Conservation (phyloP, 2,113 vertebrate genomes). For the Myotis yumanensis region DNA sequence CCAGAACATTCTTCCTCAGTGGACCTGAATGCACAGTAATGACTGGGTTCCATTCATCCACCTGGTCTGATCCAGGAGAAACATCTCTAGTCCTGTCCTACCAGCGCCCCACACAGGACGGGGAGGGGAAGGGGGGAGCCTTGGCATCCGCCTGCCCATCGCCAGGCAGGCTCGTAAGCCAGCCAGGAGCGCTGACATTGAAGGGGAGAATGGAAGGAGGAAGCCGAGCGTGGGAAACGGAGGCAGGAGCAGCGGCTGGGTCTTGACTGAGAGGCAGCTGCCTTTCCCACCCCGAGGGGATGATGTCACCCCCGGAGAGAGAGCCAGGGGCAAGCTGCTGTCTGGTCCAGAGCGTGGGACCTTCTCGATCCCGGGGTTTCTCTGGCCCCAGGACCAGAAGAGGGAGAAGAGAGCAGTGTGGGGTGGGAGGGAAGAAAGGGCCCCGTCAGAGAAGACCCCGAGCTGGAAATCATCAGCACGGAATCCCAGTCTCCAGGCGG, state of each 20-base stretch:
- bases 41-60: background rate
- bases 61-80: background rate
- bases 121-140: background rate
- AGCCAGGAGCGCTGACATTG: background rate
- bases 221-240: background rate
- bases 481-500: background rate
- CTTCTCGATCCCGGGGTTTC: conserved; percentile 53
- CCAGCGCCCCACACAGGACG: background rate
- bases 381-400: background rate
- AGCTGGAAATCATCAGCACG: background rate
- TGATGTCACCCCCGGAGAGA: conserved; percentile 63
- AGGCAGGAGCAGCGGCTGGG: background rate
- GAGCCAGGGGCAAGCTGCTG: conserved; percentile 37
- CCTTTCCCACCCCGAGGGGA: conserved; percentile 38
- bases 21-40: background rate
- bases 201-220: background rate
- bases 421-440: background rate
- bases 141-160: background rate
- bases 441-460: background rate
- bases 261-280: background rate
- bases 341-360: conserved; percentile 65
- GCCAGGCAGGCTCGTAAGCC: background rate
- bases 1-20: background rate
- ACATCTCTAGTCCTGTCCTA: background rate
- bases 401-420: background rate